Percentiles rank a stretch among this genome's conserved stretches.
Evolutionary conservation across 2,113 vertebrate species (phyloP).

Genomic region (Chaenogobius annularis): DNA sequence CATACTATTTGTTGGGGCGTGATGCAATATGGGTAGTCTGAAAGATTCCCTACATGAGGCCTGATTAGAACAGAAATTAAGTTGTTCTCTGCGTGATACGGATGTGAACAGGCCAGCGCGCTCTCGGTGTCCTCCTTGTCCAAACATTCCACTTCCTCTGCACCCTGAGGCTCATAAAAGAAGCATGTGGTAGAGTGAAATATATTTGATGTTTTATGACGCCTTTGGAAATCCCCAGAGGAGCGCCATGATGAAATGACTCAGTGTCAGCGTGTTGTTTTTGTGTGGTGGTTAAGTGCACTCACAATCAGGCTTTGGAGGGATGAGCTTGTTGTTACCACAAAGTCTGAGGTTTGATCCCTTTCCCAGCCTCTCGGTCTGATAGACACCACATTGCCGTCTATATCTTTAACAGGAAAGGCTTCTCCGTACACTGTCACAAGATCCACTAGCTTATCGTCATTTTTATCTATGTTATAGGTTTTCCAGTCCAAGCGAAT

Average conservation of each 20-base stretch:
- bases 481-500: constrained; percentile 90
- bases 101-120: constrained; percentile 11
- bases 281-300: constrained; percentile 3
- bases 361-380: constrained; percentile 42
- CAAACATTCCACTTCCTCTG: constrained; percentile 26
- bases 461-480: constrained; percentile 74
- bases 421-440: constrained; percentile 79
- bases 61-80: constrained; percentile 79
- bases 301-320: constrained; percentile 65
- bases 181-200: neutral
- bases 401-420: constrained; percentile 78
- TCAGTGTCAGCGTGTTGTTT: constrained; percentile 5
- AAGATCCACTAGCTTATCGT: constrained; percentile 82
- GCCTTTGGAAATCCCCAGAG: constrained; percentile 11
- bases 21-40: constrained; percentile 81
- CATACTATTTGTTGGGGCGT: constrained; percentile 87
- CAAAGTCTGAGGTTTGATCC: constrained; percentile 39
- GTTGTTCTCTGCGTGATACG: constrained; percentile 45
- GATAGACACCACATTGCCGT: constrained; percentile 63
- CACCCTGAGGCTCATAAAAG: constrained; percentile 38
- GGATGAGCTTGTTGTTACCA: constrained; percentile 47
- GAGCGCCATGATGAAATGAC: constrained; percentile 1
- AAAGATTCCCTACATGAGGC: constrained; percentile 79
- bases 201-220: neutral
- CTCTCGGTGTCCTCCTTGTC: constrained; percentile 31